A percentile compares a stretch with the other conserved stretches of the same genome.
These are phyloP conservation scores for Gallinago paraguaiae DNA, from an alignment of 2,113 vertebrate genomes.

Conservation along the genomic window DNA sequence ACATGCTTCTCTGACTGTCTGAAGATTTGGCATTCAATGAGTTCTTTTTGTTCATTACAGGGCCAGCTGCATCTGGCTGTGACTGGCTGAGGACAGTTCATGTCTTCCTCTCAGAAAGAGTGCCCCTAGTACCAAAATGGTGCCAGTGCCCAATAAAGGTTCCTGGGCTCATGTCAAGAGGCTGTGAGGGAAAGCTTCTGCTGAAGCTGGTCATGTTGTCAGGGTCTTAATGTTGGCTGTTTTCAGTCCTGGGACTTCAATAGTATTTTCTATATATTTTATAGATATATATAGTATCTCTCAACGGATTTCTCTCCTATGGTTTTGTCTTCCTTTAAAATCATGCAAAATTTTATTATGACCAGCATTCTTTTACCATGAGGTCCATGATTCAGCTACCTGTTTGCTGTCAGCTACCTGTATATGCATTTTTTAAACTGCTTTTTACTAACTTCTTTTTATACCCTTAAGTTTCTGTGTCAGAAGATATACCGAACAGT, in stretches of 20 bases:
- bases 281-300: background rate
- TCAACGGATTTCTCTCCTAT: background rate
- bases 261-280: background rate
- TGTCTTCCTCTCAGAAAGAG: background rate
- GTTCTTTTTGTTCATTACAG: background rate
- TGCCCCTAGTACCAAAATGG: background rate
- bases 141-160: background rate
- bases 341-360: background rate
- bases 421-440: fast-evolving
- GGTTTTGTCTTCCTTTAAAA: background rate
- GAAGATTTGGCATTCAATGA: background rate
- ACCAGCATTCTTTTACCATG: background rate
- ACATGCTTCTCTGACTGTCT: background rate
- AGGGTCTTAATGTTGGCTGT: background rate
- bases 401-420: background rate
- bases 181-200: background rate
- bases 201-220: background rate
- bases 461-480: background rate
- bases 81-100: background rate
- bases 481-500: background rate
- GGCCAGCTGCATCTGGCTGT: background rate
- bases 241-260: background rate
- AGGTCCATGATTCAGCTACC: background rate
- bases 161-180: background rate
- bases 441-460: background rate